phyloP scores from a whole-genome alignment of 2,888 invertebrate species.

The Hirtodrosophila histrioides region DNA sequence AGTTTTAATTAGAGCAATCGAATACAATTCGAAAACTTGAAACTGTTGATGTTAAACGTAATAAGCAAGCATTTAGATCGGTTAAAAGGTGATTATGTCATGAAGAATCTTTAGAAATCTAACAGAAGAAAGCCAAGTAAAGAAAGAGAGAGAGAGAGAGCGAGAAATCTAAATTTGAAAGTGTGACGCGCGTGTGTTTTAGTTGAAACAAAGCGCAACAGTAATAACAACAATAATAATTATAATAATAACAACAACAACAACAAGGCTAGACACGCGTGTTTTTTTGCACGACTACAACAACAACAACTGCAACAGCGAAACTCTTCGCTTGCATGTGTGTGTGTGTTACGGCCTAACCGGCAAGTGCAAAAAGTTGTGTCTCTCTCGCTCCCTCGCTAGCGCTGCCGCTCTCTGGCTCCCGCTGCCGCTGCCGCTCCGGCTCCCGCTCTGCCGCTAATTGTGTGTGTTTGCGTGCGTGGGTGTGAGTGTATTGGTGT shows the following conservation, averaged over 20 bases:
- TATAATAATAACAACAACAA: constrained; percentile 16
- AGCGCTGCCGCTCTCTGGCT: constrained; percentile 13
- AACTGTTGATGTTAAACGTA: constrained; percentile 38
- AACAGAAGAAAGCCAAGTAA: constrained; percentile 18
- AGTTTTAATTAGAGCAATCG: constrained; percentile 15
- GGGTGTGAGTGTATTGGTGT: constrained; percentile 57
- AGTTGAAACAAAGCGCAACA: constrained; percentile 32
- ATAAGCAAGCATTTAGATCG: constrained; percentile 25
- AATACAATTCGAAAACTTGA: constrained; percentile 33
- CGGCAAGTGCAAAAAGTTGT: constrained; percentile 56
- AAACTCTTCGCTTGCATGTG: constrained; percentile 38
- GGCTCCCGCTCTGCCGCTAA: constrained; percentile 6
- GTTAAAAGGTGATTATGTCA: constrained; percentile 63
- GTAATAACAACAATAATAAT: constrained; percentile 8
- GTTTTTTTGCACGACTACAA: constrained; percentile 43
- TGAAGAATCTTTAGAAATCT: constrained; percentile 41
- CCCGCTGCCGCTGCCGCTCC: constrained; percentile 1
- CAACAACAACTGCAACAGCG: constrained; percentile 2
- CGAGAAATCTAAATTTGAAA: constrained; percentile 26
- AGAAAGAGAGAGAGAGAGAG: constrained; percentile 6
- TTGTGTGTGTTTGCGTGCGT: constrained; percentile 32
- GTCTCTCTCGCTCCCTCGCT: constrained; percentile 27
- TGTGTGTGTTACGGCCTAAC: constrained; percentile 38
- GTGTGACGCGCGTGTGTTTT: constrained; percentile 34
- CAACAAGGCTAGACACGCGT: constrained; percentile 47